Percentiles rank a stretch among this genome's conserved stretches.
Conservation (phyloP, 2,113 vertebrate species). For the Eptatretus burgeri region DNA sequence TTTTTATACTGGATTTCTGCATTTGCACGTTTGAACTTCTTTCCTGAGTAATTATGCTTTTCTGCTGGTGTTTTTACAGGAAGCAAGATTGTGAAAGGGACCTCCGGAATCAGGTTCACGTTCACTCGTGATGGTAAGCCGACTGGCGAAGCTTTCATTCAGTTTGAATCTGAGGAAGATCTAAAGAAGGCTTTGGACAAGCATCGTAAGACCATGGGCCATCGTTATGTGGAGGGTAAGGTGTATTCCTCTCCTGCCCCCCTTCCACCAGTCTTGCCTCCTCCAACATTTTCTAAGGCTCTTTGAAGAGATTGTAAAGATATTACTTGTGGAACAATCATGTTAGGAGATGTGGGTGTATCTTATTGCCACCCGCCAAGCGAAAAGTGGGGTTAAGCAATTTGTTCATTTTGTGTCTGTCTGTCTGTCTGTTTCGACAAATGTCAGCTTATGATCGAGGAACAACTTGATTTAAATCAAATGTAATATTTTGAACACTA, state of each 20-base stretch:
- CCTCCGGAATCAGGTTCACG: conserved; percentile 33
- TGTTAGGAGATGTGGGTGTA: background rate
- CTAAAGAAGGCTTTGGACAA: conserved; percentile 32
- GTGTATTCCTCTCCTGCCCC: background rate
- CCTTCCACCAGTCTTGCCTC: background rate
- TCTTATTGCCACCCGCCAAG: background rate
- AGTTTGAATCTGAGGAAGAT: conserved; percentile 28
- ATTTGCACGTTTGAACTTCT: background rate
- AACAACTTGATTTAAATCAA: no score
- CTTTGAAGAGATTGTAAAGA: background rate
- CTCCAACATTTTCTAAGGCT: no score
- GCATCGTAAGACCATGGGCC: conserved; percentile 44
- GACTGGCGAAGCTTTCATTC: conserved; percentile 36
- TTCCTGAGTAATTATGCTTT: no score
- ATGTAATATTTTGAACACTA: no score
- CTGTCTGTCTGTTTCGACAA: no score
- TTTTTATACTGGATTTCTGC: background rate
- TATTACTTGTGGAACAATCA: background rate
- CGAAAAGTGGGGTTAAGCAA: no score
- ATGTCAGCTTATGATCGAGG: no score
- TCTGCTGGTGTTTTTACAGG: conserved; percentile 15
- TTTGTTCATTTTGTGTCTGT: no score
- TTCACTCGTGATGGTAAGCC: conserved; percentile 37
- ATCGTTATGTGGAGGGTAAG: conserved; percentile 37
- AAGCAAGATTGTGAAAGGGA: conserved; percentile 27